Evolutionary conservation across 2,113 vertebrate genomes (phyloP), one percentile per base, ranked within the genome.

Genomic region (Mixornis gularis): DNA sequence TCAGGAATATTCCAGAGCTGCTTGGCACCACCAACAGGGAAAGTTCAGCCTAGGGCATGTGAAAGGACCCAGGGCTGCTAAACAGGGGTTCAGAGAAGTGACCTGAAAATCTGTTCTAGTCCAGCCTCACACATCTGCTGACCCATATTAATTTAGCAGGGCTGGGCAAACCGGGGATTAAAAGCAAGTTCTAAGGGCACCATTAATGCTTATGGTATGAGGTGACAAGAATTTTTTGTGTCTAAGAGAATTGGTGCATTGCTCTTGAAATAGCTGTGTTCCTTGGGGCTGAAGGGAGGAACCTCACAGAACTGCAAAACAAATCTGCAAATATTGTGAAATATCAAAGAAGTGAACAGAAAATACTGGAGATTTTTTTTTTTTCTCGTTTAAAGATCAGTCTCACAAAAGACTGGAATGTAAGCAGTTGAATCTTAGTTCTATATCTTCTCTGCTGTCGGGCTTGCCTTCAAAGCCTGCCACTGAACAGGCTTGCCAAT

Each of bases 41-140:
- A 85, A 85, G 92, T 85, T 92, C 83, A 89, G 56, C 64, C 72
- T 92, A 74, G 77, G 60, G 71, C 92, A 85, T 89, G 90, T 69
- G 86, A 95, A 94, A 82, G 46, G 69, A 76, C 48, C 55, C 53
- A 19, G 51, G 48, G 87, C 77, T 59, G 51, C 59, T 92, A 20
- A 93, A 72, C 12, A 36, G 60, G 58, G 58, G 48, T 82, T 49
- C 80, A 71, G 83, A 87, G 62, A 92, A 81, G 38, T 91, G 86
- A 93, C 84, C 81, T 90, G 84, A 92, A 89, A 96, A 89, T 80
- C 43, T 82, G 3, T 80, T 53, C 40, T 56, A 32, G 73, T 66
- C 25, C 17, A 79, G 64, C 44, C 64, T 87, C 70, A 53, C 44
- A 20, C 48, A 58, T 82, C 56, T 91, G 63, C 69, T 95, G 84